These are phyloP conservation scores for Alouatta palliata DNA, from an alignment of 2,113 vertebrate genomes.

Conservation along the genomic window DNA sequence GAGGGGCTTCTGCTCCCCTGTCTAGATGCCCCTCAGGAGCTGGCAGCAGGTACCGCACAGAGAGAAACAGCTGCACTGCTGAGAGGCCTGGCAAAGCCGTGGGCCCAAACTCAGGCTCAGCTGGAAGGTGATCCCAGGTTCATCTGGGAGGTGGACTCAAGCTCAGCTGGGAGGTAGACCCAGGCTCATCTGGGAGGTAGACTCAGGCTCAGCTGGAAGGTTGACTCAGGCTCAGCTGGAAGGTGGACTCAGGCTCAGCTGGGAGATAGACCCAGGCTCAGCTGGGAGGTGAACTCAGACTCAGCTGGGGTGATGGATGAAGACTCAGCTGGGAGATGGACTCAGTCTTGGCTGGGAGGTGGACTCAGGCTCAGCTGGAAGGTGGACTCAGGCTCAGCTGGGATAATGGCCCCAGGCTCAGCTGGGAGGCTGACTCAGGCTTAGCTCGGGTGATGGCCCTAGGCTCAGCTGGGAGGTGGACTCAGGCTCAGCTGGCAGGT, in stretches of 20 bases:
- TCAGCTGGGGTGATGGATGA: neutral
- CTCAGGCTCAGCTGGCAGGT: neutral
- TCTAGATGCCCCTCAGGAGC: too few species aligned
- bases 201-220: rapidly evolving
- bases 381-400: neutral
- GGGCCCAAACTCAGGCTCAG: neutral
- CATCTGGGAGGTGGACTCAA: neutral
- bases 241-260: neutral
- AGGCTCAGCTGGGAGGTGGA: too few species aligned
- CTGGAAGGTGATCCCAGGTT: neutral
- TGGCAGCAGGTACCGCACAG: rapidly evolving
- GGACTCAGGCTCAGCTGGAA: too few species aligned
- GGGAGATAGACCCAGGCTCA: neutral
- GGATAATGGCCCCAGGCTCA: too few species aligned
- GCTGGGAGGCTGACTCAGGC: neutral
- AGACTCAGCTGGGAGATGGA: neutral
- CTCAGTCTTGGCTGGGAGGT: neutral
- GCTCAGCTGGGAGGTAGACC: neutral
- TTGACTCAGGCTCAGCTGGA: neutral
- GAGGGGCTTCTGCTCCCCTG: neutral
- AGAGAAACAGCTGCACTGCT: neutral
- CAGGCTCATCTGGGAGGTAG: neutral
- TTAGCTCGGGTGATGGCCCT: too few species aligned
- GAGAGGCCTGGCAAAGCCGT: neutral
- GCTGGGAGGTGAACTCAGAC: neutral